Conservation (phyloP, 2,797 vertebrate species). For the Ispidina lecontei region DNA sequence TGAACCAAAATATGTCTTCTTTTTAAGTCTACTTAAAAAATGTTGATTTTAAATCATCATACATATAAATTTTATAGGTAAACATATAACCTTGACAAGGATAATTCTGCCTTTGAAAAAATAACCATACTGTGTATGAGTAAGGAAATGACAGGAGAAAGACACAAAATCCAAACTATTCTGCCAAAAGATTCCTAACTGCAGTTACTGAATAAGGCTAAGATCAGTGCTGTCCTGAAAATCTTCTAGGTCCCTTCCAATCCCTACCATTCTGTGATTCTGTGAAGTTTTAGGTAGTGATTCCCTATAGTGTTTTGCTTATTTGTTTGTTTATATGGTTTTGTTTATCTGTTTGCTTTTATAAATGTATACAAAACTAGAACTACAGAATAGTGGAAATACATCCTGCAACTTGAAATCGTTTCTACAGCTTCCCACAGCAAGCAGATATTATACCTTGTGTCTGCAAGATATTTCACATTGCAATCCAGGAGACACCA, state of each 20-base stretch:
- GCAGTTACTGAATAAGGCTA: background rate
- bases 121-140: fast-evolving
- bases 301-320: background rate
- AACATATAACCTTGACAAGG: fast-evolving
- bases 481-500: background rate
- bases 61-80: background rate
- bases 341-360: background rate
- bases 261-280: background rate
- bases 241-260: background rate
- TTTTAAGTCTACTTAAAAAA: background rate
- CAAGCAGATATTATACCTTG: background rate
- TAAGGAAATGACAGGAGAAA: background rate
- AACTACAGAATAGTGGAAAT: background rate
- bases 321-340: no score
- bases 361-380: background rate
- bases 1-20: background rate
- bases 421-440: background rate
- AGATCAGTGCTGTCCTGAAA: background rate
- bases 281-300: background rate
- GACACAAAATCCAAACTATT: background rate
- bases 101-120: background rate
- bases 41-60: background rate
- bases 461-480: background rate
- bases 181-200: background rate
- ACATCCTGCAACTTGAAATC: background rate